Conservation (phyloP, 2,797 vertebrate species). For the Pangasius larnaudii region DNA sequence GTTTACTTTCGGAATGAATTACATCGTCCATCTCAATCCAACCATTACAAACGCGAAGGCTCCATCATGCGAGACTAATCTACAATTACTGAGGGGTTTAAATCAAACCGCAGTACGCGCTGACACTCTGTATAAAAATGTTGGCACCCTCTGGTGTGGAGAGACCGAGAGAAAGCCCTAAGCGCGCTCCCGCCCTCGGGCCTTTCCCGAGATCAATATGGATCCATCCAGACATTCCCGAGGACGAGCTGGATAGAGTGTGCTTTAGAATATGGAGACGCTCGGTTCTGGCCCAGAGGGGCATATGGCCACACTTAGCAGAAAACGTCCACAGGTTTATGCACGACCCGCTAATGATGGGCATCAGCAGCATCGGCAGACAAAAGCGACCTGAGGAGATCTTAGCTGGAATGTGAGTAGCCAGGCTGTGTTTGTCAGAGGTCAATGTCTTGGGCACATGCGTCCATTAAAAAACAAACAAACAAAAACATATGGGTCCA, state of each 20-base stretch:
- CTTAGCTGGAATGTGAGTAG: background rate
- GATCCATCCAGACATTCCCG: constrained; percentile 76
- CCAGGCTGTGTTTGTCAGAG: background rate
- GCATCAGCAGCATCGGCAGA: background rate
- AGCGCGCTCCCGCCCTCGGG: constrained; percentile 61
- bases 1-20: constrained; percentile 26
- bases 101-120: background rate
- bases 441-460: background rate
- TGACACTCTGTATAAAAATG: constrained; percentile 10
- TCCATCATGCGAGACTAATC: background rate
- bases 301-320: constrained; percentile 24
- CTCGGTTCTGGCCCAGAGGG: constrained; percentile 54
- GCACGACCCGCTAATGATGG: background rate
- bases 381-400: background rate
- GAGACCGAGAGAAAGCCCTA: constrained; percentile 17
- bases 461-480: background rate
- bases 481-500: background rate
- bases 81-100: background rate
- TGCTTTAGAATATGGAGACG: constrained; percentile 79
- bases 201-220: constrained; percentile 81
- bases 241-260: constrained; percentile 74
- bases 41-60: background rate
- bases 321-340: background rate
- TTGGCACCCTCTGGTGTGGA: background rate
- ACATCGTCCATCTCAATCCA: background rate